Evolutionary conservation across 2,888 invertebrate genomes (phyloP).

Genomic region (Lasioglossum morio): DNA sequence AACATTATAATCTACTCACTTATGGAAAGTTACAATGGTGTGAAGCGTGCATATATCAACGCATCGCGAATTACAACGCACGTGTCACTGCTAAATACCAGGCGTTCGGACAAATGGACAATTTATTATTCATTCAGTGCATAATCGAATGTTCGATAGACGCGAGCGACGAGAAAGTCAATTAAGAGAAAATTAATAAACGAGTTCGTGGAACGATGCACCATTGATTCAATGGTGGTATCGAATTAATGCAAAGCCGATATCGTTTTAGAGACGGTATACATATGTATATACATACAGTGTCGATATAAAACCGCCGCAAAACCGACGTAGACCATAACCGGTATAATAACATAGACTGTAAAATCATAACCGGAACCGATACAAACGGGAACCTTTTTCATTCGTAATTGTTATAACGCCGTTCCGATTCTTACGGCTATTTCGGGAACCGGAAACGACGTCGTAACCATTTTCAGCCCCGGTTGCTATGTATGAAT

Average conservation of each 20-base stretch:
- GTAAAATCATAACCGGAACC: constrained; percentile 2
- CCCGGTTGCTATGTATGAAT: background rate
- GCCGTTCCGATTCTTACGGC: constrained; percentile 2
- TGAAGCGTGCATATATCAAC: background rate
- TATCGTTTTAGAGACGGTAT: background rate
- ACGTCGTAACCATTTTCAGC: background rate
- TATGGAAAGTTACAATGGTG: background rate
- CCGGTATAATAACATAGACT: background rate
- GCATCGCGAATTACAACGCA: background rate
- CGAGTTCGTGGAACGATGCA: background rate
- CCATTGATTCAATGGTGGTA: background rate
- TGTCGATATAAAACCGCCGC: background rate
- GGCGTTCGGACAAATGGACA: background rate
- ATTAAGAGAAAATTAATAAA: constrained; percentile 2
- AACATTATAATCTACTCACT: background rate
- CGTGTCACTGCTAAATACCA: background rate
- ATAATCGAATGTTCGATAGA: background rate
- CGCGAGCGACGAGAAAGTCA: background rate
- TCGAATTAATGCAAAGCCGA: background rate
- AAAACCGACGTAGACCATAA: background rate
- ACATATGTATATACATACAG: background rate
- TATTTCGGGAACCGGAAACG: constrained; percentile 4
- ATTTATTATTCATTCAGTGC: background rate
- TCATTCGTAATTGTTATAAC: background rate
- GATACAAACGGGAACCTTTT: background rate